phyloP scores from a whole-genome alignment of 2,888 invertebrate species.

The Hypsopygia costalis region DNA sequence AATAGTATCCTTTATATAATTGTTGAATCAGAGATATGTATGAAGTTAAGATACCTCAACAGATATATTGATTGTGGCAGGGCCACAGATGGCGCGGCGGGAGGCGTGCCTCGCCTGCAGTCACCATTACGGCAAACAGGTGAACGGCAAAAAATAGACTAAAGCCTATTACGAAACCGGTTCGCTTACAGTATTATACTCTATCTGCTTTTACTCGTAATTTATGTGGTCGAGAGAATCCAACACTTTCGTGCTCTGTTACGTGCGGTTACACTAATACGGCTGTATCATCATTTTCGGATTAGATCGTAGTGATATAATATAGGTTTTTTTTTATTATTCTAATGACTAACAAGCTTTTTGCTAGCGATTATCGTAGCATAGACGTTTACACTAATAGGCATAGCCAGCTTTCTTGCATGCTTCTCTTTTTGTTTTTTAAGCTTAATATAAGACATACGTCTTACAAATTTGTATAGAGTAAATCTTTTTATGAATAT shows the following conservation, averaged over 20 bases:
- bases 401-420: too few species aligned
- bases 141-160: conserved; percentile 71
- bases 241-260: conserved; percentile 45
- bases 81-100: conserved; percentile 40
- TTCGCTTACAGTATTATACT: conserved; percentile 49
- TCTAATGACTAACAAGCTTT: too few species aligned
- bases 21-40: background rate
- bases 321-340: too few species aligned
- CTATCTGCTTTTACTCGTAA: conserved; percentile 65
- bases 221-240: conserved; percentile 58
- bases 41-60: background rate
- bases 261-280: conserved; percentile 34
- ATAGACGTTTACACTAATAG: too few species aligned
- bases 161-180: conserved; percentile 65
- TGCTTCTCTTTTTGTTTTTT: too few species aligned
- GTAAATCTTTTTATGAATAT: too few species aligned
- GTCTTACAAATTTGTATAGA: too few species aligned
- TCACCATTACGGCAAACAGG: conserved; percentile 49
- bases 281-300: conserved; percentile 4
- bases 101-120: conserved; percentile 36
- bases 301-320: too few species aligned
- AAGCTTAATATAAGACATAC: too few species aligned
- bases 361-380: too few species aligned
- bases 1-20: too few species aligned
- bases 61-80: conserved; percentile 18